Evolutionary conservation across 1,140 invertebrate genomes (phyloP).

Genomic region (Bilobella aurantiaca): DNA sequence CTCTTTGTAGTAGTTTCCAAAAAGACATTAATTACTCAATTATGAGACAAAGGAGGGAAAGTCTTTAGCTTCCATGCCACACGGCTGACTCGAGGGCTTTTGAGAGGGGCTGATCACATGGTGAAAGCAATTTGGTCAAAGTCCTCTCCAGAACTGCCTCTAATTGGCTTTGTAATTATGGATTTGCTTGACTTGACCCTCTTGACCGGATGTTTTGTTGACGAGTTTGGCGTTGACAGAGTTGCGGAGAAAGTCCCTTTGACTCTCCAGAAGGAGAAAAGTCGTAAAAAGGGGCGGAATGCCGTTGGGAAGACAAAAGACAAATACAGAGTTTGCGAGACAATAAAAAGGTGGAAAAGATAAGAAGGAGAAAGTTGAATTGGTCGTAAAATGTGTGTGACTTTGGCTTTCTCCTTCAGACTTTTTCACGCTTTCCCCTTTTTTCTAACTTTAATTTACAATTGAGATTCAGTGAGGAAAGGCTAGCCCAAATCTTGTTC

Average conservation of each 20-base stretch:
- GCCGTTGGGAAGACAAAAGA: neutral
- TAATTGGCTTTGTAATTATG: too few relatives aligned
- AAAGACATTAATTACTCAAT: slow-evolving; percentile 7
- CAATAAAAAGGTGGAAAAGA: slow-evolving; percentile 8
- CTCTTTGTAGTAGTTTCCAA: neutral
- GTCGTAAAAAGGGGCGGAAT: neutral
- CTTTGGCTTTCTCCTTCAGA: neutral
- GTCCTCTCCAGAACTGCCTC: too few relatives aligned
- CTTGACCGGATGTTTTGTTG: too few relatives aligned
- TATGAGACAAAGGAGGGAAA: neutral
- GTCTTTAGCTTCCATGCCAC: neutral
- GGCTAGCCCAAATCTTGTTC: too few relatives aligned
- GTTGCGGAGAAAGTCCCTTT: too few relatives aligned
- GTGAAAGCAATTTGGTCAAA: too few relatives aligned
- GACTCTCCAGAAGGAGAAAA: neutral
- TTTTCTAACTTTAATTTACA: slow-evolving; percentile 2
- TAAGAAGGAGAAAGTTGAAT: slow-evolving; percentile 6
- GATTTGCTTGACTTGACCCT: too few relatives aligned
- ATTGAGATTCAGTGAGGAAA: slow-evolving; percentile 4
- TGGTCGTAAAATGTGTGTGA: slow-evolving; percentile 4
- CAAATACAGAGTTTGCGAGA: neutral
- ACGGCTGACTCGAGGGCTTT: too few relatives aligned
- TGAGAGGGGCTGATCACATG: too few relatives aligned
- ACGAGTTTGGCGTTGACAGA: too few relatives aligned
- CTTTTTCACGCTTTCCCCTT: too few relatives aligned